Conservation (phyloP, 1,140 invertebrate genomes). For the Eueides isabella region DNA sequence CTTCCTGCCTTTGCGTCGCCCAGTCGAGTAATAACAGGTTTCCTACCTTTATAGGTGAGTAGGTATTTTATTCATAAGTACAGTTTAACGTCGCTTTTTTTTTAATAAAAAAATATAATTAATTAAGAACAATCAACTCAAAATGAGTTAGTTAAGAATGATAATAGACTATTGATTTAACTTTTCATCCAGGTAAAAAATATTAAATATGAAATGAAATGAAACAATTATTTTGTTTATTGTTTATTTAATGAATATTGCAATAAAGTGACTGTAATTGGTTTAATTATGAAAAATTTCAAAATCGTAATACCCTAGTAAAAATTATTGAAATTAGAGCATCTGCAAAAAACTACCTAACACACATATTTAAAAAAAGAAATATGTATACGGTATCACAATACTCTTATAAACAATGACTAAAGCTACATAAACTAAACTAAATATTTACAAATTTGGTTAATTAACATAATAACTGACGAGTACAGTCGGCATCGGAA, state of each 20-base stretch:
- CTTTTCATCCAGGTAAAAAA: no score
- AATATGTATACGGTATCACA: constrained; percentile 55
- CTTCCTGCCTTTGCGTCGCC: no score
- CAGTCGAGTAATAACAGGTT: background rate
- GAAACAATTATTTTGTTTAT: constrained; percentile 1
- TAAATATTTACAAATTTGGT: constrained; percentile 72
- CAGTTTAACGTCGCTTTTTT: background rate
- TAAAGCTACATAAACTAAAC: constrained; percentile 62
- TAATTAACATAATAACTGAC: constrained; percentile 19
- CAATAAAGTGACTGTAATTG: constrained; percentile 38
- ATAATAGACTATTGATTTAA: no score
- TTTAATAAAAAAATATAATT: no score
- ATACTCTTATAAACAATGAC: constrained; percentile 55
- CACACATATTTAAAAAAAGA: background rate
- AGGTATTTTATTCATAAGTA: background rate
- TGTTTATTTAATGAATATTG: constrained; percentile 26
- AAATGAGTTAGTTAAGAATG: no score
- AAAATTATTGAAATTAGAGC: constrained; percentile 38
- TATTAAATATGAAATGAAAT: background rate
- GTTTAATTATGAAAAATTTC: constrained; percentile 39
- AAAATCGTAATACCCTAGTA: constrained; percentile 40
- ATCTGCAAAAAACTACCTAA: constrained; percentile 1
- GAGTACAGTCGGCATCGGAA: background rate
- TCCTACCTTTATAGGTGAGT: background rate
- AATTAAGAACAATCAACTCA: no score